Evolutionary conservation across 1,140 invertebrate genomes (phyloP).

Genomic region (Drosophila miranda): DNA sequence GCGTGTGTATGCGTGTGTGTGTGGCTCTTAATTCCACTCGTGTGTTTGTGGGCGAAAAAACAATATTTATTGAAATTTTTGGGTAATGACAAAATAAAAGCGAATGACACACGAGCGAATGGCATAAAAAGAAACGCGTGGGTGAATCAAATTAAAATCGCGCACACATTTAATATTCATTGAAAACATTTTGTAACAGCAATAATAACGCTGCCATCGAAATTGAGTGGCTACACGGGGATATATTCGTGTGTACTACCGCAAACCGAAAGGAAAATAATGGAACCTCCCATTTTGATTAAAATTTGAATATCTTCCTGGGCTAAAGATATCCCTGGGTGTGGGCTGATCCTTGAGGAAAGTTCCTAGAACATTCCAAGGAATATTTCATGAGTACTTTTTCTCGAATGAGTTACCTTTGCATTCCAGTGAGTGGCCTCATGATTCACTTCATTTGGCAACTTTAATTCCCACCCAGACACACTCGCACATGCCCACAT

Average conservation of each 20-base stretch:
- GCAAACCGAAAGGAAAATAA: background rate
- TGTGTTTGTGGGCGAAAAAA: conserved; percentile 42
- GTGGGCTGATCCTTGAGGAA: too few relatives aligned
- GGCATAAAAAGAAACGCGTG: conserved; percentile 20
- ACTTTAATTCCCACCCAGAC: conserved; percentile 14
- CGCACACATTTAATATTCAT: conserved; percentile 73
- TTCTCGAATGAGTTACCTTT: conserved; percentile 2
- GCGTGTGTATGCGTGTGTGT: too few relatives aligned
- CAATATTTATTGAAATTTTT: conserved; percentile 71
- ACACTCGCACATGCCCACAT: background rate
- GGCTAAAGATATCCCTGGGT: too few relatives aligned
- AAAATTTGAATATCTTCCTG: too few relatives aligned
- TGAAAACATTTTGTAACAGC: conserved; percentile 69
- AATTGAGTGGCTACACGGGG: conserved; percentile 35
- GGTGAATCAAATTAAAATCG: conserved; percentile 58
- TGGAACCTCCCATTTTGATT: background rate
- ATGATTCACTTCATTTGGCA: conserved; percentile 23
- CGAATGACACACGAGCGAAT: conserved; percentile 16
- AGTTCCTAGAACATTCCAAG: too few relatives aligned
- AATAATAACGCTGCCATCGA: conserved; percentile 55
- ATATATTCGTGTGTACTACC: background rate
- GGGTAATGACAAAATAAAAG: conserved; percentile 54
- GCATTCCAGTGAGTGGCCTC: conserved; percentile 5
- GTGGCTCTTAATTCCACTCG: conserved; percentile 1
- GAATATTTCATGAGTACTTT: too few relatives aligned